A percentile compares a stretch with the other conserved stretches of the same genome.
Evolutionary conservation across 2,113 vertebrate species (phyloP).

Genomic region (Accipiter cooperii): DNA sequence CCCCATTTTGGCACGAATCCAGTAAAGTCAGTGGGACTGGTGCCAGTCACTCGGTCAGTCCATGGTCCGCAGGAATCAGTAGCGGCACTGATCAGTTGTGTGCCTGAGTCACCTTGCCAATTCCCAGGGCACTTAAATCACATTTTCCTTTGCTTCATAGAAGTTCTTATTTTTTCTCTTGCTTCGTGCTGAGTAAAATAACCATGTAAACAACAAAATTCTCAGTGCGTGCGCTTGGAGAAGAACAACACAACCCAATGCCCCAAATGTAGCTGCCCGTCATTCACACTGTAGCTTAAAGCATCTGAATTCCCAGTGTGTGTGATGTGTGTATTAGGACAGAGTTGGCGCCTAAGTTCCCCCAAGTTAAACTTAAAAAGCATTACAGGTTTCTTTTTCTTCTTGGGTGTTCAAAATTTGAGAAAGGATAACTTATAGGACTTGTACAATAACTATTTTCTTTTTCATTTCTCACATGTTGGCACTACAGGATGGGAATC

Average conservation of each 20-base stretch:
- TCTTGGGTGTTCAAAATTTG: not conserved
- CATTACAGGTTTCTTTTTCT: not conserved
- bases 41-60: not conserved
- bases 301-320: too few species aligned
- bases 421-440: not conserved
- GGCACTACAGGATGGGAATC: slow-evolving; percentile 88
- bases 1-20: not conserved
- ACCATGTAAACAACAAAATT: not conserved
- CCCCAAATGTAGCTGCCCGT: rapidly evolving
- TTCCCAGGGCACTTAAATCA: not conserved
- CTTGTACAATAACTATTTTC: not conserved
- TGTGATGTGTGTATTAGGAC: not conserved
- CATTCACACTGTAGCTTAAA: not conserved
- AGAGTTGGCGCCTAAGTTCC: not conserved
- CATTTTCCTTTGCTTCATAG: not conserved
- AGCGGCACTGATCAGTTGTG: not conserved
- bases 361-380: not conserved
- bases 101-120: not conserved
- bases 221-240: rapidly evolving
- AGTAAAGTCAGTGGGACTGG: not conserved
- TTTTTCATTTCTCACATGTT: rapidly evolving
- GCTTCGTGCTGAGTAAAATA: not conserved
- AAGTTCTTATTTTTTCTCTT: not conserved
- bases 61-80: rapidly evolving
- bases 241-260: not conserved